A percentile compares a stretch with the other conserved stretches of the same genome.
Conservation (phyloP, 2,797 vertebrate genomes). For the Heliangelus exortis region DNA sequence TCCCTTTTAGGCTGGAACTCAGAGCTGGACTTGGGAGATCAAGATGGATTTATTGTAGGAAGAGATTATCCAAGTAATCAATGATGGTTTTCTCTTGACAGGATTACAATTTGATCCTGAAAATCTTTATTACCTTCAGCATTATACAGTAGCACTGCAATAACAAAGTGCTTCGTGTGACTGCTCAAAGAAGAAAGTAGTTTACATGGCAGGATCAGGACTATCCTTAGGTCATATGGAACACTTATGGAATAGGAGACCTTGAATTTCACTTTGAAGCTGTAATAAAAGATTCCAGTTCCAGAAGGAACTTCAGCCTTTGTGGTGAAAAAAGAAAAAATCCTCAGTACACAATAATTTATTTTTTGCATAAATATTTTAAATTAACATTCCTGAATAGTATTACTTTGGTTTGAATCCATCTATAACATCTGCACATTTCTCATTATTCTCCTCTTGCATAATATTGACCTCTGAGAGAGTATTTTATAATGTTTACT, state of each 20-base stretch:
- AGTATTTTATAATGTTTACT: not conserved
- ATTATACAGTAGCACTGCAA: not conserved
- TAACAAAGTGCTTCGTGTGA: not conserved
- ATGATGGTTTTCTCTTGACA: not conserved
- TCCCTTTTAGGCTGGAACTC: not conserved
- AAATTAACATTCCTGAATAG: not conserved
- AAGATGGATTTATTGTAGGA: not conserved
- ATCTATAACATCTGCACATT: not conserved
- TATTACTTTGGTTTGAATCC: not conserved
- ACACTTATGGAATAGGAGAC: not conserved
- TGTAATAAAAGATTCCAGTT: not conserved
- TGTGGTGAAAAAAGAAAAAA: not conserved
- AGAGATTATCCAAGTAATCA: not conserved
- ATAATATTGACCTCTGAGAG: not conserved
- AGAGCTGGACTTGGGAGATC: not conserved
- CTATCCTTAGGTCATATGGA: not conserved
- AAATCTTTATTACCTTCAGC: not conserved
- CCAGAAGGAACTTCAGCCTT: not conserved
- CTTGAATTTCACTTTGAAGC: not conserved
- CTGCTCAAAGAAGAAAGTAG: not conserved
- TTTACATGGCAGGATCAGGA: not conserved
- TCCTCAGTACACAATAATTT: not conserved
- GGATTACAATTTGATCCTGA: not conserved
- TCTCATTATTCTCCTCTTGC: not conserved
- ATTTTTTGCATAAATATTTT: not conserved